Percentiles rank a stretch among this genome's conserved stretches.
phyloP scores from a whole-genome alignment of 2,113 vertebrate genomes.

The Romanogobio albipinnatus region DNA sequence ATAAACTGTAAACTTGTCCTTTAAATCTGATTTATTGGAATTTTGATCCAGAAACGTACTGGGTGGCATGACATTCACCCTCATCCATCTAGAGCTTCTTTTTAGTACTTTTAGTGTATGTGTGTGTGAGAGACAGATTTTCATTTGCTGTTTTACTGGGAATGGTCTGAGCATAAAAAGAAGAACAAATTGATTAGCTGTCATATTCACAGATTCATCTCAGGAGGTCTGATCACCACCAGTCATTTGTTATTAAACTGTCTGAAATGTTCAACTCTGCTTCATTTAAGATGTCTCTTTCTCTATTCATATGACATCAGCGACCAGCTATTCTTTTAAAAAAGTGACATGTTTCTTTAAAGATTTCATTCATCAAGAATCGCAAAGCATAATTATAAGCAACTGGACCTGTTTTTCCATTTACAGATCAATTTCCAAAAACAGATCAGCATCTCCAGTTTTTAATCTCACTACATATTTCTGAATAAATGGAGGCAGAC shows the following conservation, averaged over 20 bases:
- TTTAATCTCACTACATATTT: neutral
- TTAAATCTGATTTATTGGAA: too few relatives aligned
- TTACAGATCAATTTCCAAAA: neutral
- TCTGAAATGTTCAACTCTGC: slow-evolving; percentile 51
- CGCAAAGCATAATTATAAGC: neutral
- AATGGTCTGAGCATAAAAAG: neutral
- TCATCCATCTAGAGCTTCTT: neutral
- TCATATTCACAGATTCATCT: slow-evolving; percentile 54
- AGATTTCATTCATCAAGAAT: neutral
- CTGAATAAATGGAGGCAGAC: neutral
- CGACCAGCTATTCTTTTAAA: slow-evolving; percentile 34
- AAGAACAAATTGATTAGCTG: slow-evolving; percentile 56
- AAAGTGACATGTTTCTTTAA: slow-evolving; percentile 21
- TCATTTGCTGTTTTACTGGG: neutral
- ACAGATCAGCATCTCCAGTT: neutral
- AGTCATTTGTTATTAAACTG: slow-evolving; percentile 42
- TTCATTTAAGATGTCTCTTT: slow-evolving; percentile 22
- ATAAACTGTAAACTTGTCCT: too few relatives aligned
- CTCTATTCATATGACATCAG: neutral
- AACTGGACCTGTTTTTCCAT: neutral
- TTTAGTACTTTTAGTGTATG: neutral
- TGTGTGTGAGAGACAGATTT: neutral
- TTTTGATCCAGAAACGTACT: too few relatives aligned
- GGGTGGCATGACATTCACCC: too few relatives aligned
- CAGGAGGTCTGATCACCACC: slow-evolving; percentile 15